Base-by-base conservation (phyloP, 1,140 invertebrate species). In the Druon quercuslanigerum region DNA sequence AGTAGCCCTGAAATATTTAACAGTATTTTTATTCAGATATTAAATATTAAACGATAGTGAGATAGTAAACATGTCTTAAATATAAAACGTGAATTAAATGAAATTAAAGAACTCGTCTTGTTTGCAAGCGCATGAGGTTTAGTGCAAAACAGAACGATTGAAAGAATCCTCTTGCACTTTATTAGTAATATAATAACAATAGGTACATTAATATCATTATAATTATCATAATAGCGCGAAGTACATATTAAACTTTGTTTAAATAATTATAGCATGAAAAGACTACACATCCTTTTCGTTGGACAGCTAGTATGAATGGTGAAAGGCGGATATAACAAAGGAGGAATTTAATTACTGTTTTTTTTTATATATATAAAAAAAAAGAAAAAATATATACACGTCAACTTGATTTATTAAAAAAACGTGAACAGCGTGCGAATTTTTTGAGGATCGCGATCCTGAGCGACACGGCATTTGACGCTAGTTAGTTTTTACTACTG, bases 401-500 rank as follows among this genome's bases (percentile, higher is more conserved):
- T 20, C 57, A 74, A 66, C 60, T 66, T 16, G 73, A 78, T 78
- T 78, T 74, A 54, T 52, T 50, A 74, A 74, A 71, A 54, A 71
- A 72, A 60, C 19, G 60, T 66, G 60, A 66, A 66, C 60, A 66
- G 60, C 87, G 86, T 16, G 88, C 86, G 70, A 90, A 88, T 77
- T 85, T 87, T 71, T 87, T 91, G 71, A 89, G 79, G 83, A 90
- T 89, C 71, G 87, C 87, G 75, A 91, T 86, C 78, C 89, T 88
- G 51, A 91, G 82, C 52, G 87, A 89, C 78, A 84, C 84, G 51
- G 85, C 81, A 50, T 82, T 85, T 71, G 86, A 82, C 73, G 79
- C 80, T 87, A 84, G 89, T 91, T 91, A 90, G 85, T 90, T 91
- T 71, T 88, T 88, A 71, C 75, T 91, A 75, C 84, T 88, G 75